These are phyloP conservation scores for Protobothrops mucrosquamatus DNA, from an alignment of 2,113 vertebrate genomes.

Conservation along the genomic window DNA sequence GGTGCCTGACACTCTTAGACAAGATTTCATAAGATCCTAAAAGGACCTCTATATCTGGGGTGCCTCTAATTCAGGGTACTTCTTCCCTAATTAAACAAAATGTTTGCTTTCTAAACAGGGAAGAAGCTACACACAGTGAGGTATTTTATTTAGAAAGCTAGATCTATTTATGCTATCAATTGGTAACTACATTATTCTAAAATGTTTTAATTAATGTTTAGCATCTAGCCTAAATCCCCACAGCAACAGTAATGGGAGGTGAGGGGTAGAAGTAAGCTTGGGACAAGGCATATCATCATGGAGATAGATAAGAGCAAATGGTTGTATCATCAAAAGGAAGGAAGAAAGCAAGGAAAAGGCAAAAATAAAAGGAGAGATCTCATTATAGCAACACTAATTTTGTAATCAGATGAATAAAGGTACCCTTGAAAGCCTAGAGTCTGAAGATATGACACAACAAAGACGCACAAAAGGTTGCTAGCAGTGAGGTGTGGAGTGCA, in stretches of 20 bases:
- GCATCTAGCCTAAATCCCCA: slow-evolving; percentile 23
- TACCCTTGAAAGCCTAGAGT: slow-evolving; percentile 64
- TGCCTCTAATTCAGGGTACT: background rate
- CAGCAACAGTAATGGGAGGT: slow-evolving; percentile 14
- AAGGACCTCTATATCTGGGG: background rate
- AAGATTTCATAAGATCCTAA: background rate
- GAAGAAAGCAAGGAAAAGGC: slow-evolving; percentile 66
- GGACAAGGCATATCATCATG: slow-evolving; percentile 72
- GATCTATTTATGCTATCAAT: slow-evolving; percentile 59
- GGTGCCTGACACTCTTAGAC: background rate
- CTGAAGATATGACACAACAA: slow-evolving; percentile 76
- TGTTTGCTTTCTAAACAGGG: slow-evolving; percentile 45
- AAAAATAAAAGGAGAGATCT: slow-evolving; percentile 87
- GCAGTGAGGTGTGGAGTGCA: slow-evolving; percentile 64
- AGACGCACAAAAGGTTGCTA: slow-evolving; percentile 62
- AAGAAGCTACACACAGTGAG: slow-evolving; percentile 48
- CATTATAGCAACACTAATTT: slow-evolving; percentile 91
- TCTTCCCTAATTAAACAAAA: slow-evolving; percentile 23
- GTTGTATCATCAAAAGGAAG: slow-evolving; percentile 84
- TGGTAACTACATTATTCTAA: slow-evolving; percentile 57
- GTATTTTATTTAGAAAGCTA: slow-evolving; percentile 59
- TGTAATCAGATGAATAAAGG: slow-evolving; percentile 82
- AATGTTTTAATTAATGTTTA: slow-evolving; percentile 15
- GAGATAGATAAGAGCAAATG: slow-evolving; percentile 76
- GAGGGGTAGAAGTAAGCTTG: background rate